These are phyloP conservation scores for Leptodactylus fuscus DNA, from an alignment of 2,113 vertebrate genomes.

Conservation along the genomic window DNA sequence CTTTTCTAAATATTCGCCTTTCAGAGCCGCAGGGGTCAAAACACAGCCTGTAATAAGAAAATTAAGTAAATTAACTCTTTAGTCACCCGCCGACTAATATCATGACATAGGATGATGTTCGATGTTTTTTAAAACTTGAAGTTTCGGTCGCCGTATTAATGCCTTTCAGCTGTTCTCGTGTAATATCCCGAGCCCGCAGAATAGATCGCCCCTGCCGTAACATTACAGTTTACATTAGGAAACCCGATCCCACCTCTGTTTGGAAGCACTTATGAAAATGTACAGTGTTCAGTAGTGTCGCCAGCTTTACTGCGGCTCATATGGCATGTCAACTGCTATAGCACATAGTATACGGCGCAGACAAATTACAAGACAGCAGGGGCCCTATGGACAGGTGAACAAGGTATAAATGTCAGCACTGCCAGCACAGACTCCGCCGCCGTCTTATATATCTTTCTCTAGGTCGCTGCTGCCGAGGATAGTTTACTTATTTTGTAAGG, in stretches of 20 bases:
- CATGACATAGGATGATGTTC: neutral
- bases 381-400: slow-evolving; percentile 23
- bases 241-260: slow-evolving; percentile 15
- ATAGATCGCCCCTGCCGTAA: neutral
- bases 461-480: neutral
- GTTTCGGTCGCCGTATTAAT: neutral
- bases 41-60: slow-evolving; percentile 11
- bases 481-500: too few relatives aligned
- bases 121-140: neutral
- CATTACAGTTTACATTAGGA: slow-evolving; percentile 14
- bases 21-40: slow-evolving; percentile 5
- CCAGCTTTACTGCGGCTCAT: slow-evolving; percentile 10
- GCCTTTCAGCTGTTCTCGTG: slow-evolving; percentile 23
- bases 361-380: slow-evolving; percentile 4
- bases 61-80: slow-evolving; percentile 18
- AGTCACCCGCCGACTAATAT: neutral
- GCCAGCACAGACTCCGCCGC: neutral
- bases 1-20: slow-evolving; percentile 39
- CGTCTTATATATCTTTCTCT: neutral
- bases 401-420: slow-evolving; percentile 21
- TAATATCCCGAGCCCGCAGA: neutral
- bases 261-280: slow-evolving; percentile 19
- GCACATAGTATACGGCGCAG: neutral
- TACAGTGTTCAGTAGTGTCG: slow-evolving; percentile 18
- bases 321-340: slow-evolving; percentile 5